phyloP scores from a whole-genome alignment of 2,888 invertebrate species.

The Cephus nigrinus region DNA sequence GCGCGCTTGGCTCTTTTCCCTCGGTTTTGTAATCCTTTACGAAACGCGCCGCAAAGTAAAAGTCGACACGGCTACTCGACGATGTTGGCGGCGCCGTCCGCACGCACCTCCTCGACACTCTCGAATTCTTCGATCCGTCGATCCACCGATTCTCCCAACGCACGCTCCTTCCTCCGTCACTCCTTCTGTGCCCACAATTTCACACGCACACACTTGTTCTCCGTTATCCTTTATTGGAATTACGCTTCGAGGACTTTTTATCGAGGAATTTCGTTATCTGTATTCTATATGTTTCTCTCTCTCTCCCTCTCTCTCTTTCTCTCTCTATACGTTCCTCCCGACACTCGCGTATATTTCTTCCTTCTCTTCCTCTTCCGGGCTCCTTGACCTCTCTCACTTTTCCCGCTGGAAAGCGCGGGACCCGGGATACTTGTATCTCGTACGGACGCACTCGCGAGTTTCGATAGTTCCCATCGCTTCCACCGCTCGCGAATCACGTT shows the following conservation, averaged over 20 bases:
- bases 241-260: background rate
- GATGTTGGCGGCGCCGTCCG: conserved; percentile 8
- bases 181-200: background rate
- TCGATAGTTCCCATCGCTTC: conserved; percentile 9
- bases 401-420: conserved; percentile 5
- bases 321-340: conserved; percentile 19
- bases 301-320: conserved; percentile 28
- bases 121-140: background rate
- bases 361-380: background rate
- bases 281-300: conserved; percentile 21
- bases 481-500: background rate
- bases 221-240: background rate
- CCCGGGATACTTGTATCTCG: conserved; percentile 5
- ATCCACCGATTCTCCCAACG: background rate
- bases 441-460: conserved; percentile 6
- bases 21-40: conserved; percentile 60
- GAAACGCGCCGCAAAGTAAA: conserved; percentile 40
- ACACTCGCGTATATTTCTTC: background rate
- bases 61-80: conserved; percentile 17
- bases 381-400: conserved; percentile 3
- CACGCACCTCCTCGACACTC: background rate
- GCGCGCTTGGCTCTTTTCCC: conserved; percentile 40
- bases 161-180: background rate
- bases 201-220: background rate
- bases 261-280: background rate